Evolutionary conservation across 2,113 vertebrate species (phyloP).

Genomic region (Prolemur simus): DNA sequence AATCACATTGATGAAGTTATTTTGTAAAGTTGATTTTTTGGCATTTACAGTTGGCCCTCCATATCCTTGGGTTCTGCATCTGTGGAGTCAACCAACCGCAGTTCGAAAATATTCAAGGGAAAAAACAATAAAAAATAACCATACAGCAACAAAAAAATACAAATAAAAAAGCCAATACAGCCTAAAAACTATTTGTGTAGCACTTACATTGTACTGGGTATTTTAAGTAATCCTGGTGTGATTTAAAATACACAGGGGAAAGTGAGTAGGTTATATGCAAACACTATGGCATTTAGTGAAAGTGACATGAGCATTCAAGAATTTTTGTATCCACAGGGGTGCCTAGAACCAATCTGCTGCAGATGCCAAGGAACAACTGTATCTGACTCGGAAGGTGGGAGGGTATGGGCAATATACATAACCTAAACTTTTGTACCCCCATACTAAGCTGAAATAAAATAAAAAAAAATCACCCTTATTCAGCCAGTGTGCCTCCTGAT

Average conservation of each 20-base stretch:
- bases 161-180: not conserved
- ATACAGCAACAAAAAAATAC: not conserved
- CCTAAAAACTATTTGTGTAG: not conserved
- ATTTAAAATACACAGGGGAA: not conserved
- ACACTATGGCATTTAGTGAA: not conserved
- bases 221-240: not conserved
- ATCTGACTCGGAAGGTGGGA: not conserved
- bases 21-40: conserved; percentile 50
- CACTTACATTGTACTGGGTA: not conserved
- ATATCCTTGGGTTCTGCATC: not conserved
- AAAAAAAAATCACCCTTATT: not conserved
- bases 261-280: not conserved
- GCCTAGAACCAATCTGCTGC: not conserved
- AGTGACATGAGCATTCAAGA: not conserved
- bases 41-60: not conserved
- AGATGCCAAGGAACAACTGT: not conserved
- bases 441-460: too few relatives aligned
- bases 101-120: not conserved
- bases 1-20: conserved; percentile 46
- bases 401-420: too few relatives aligned
- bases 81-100: not conserved
- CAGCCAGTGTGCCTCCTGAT: not conserved
- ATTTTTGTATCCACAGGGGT: not conserved
- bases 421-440: too few relatives aligned
- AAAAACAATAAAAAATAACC: not conserved